These are phyloP conservation scores for Formicarius rufipectus DNA, from an alignment of 2,113 vertebrate species.

Conservation along the genomic window DNA sequence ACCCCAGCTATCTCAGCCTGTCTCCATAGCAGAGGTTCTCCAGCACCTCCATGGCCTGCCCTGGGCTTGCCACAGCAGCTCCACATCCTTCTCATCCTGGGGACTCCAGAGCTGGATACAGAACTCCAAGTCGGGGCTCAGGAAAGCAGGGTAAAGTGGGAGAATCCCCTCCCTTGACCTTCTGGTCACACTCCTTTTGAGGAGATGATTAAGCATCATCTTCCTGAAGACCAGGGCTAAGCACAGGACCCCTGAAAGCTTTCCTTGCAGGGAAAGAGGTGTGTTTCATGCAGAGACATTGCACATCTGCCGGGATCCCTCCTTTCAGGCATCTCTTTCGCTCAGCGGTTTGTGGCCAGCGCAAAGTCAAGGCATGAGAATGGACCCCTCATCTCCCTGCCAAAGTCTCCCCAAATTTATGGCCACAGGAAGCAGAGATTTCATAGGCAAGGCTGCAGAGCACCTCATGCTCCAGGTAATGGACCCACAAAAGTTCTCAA, in stretches of 20 bases:
- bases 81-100: background rate
- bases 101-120: background rate
- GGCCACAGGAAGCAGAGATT: background rate
- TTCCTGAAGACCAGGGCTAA: background rate
- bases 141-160: background rate
- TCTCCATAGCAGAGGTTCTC: background rate
- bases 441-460: background rate
- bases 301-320: background rate
- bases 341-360: background rate
- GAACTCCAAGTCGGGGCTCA: background rate
- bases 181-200: background rate
- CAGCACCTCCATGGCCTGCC: background rate
- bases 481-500: background rate
- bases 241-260: background rate
- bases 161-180: background rate
- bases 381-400: background rate
- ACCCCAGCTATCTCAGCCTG: background rate
- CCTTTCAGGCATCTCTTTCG: background rate
- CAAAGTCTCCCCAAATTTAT: background rate
- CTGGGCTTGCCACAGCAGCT: background rate
- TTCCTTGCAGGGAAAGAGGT: background rate
- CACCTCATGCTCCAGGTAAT: background rate
- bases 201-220: background rate
- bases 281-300: background rate
- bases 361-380: background rate